Conservation (phyloP, 2,797 vertebrate species). For the Eremophila alpestris region DNA sequence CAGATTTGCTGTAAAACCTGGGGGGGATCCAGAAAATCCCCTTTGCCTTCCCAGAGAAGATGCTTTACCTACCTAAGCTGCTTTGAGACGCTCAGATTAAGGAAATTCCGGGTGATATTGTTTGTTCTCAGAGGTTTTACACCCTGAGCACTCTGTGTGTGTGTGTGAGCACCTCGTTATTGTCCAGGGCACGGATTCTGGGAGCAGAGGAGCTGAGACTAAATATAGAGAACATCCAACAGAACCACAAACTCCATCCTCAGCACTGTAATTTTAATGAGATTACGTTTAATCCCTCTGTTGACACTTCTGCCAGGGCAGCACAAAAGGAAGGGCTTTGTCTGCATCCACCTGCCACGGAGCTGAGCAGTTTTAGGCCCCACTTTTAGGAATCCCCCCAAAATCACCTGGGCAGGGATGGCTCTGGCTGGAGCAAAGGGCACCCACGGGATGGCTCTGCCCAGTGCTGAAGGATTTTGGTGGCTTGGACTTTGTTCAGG, state of each 20-base stretch:
- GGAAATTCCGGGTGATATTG: neutral
- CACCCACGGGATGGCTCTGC: neutral
- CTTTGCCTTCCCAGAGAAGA: neutral
- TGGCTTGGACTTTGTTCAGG: neutral
- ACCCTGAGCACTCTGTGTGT: neutral
- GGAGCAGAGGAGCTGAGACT: neutral
- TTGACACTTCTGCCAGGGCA: neutral
- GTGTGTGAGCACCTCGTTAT: neutral
- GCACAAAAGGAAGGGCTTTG: neutral
- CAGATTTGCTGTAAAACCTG: neutral
- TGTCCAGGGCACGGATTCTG: neutral
- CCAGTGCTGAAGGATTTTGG: neutral
- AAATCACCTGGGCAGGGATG: neutral
- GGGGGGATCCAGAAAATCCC: neutral
- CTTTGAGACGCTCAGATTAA: neutral
- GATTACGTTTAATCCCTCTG: constrained; percentile 1
- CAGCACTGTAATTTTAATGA: constrained; percentile 31
- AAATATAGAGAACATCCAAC: neutral
- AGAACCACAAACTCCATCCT: neutral
- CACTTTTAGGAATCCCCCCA: neutral
- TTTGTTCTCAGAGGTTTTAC: neutral
- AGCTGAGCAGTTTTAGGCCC: neutral
- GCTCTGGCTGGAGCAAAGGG: neutral
- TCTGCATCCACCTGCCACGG: neutral
- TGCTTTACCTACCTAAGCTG: fast-evolving